A percentile compares a stretch with the other conserved stretches of the same genome.
Evolutionary conservation across 1,140 invertebrate genomes (phyloP).

Genomic region (Pollicipes pollicipes): DNA sequence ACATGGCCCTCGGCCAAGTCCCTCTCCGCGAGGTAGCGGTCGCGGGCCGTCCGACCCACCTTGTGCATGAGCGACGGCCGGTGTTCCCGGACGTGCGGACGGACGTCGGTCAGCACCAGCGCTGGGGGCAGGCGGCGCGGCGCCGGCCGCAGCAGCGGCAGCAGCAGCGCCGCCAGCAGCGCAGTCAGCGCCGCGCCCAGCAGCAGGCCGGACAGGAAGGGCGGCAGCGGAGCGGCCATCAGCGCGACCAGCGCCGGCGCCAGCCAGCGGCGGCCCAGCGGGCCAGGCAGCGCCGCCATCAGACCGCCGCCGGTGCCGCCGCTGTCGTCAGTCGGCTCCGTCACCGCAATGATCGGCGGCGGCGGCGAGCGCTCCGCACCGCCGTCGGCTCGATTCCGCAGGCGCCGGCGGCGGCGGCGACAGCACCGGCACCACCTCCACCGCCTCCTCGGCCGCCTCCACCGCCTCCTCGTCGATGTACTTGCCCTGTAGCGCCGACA

Average conservation of each 20-base stretch:
- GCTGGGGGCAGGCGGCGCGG: not conserved
- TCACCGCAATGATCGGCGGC: not conserved
- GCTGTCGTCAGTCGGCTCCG: not conserved
- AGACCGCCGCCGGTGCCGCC: no score
- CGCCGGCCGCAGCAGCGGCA: not conserved
- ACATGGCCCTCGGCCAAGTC: no score
- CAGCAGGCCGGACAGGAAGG: not conserved
- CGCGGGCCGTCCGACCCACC: no score
- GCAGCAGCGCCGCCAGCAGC: no score
- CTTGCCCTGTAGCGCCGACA: not conserved
- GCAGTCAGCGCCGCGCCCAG: not conserved
- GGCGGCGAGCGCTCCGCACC: no score
- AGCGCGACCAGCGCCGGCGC: not conserved
- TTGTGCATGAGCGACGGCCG: not conserved
- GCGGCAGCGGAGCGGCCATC: not conserved
- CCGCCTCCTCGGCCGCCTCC: not conserved
- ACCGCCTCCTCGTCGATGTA: not conserved
- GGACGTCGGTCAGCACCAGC: not conserved
- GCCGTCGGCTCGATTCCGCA: no score
- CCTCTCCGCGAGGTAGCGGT: no score
- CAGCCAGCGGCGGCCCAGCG: not conserved
- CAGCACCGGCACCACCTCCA: not conserved
- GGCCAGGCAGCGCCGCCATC: not conserved
- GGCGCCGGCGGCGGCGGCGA: no score
- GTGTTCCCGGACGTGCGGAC: not conserved